Evolutionary conservation across 2,113 vertebrate genomes (phyloP).

Genomic region (Sceloporus tristichus): DNA sequence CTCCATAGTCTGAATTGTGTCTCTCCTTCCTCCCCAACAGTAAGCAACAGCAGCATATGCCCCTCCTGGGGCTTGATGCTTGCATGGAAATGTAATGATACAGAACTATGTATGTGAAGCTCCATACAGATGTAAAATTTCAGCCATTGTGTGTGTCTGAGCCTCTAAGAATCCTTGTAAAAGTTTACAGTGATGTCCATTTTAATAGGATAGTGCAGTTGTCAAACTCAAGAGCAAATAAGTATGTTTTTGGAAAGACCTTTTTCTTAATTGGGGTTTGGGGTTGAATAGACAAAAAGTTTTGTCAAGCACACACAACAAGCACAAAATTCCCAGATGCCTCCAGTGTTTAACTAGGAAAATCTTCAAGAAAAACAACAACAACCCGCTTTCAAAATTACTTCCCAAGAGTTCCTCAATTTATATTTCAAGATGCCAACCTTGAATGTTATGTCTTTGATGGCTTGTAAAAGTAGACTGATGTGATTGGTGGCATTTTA

Average conservation of each 20-base stretch:
- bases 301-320: background rate
- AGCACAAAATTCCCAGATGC: background rate
- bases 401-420: background rate
- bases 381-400: background rate
- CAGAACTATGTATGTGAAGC: too few relatives aligned
- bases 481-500: slow-evolving; percentile 64
- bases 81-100: too few relatives aligned
- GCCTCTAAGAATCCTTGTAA: background rate
- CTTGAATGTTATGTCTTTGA: slow-evolving; percentile 35
- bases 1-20: too few relatives aligned
- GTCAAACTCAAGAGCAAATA: background rate
- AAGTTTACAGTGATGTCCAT: background rate
- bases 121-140: too few relatives aligned
- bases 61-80: too few relatives aligned
- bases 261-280: background rate
- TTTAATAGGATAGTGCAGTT: background rate
- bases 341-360: background rate
- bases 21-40: too few relatives aligned
- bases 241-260: background rate
- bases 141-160: background rate
- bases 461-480: slow-evolving; percentile 54
- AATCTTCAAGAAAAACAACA: background rate
- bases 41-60: too few relatives aligned
- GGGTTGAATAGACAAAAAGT: background rate
- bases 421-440: slow-evolving; percentile 40